A percentile compares a stretch with the other conserved stretches of the same genome.
phyloP scores from a whole-genome alignment of 2,888 invertebrate genomes.

The Patella ulyssiponensis region DNA sequence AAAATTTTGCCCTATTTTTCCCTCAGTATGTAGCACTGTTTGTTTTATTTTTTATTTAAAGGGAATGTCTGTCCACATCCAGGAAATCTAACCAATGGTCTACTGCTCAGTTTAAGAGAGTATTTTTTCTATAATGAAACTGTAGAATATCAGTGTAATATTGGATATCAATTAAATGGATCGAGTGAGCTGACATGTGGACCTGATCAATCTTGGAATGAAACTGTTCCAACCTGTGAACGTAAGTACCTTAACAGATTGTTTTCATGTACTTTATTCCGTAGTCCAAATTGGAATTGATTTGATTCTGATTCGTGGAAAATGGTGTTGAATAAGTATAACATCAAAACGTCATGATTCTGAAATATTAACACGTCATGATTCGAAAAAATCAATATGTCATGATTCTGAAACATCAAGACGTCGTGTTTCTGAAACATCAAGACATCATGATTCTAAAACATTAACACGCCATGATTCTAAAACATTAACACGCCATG shows the following conservation, averaged over 20 bases:
- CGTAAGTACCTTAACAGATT: background rate
- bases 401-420: no score
- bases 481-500: no score
- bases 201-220: background rate
- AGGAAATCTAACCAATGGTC: background rate
- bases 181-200: background rate
- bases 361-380: no score
- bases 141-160: background rate
- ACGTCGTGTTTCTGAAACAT: no score
- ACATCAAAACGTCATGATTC: no score
- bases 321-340: no score
- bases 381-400: no score
- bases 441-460: no score
- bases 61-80: background rate
- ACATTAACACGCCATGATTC: no score
- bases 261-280: no score
- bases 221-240: background rate
- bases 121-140: background rate
- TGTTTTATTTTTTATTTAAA: background rate
- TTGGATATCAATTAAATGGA: background rate
- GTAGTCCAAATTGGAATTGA: no score
- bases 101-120: background rate
- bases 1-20: background rate
- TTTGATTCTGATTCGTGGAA: no score
- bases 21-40: background rate